A percentile compares a stretch with the other conserved stretches of the same genome.
Evolutionary conservation across 2,113 vertebrate genomes (phyloP).

Genomic region (Capra hircus): DNA sequence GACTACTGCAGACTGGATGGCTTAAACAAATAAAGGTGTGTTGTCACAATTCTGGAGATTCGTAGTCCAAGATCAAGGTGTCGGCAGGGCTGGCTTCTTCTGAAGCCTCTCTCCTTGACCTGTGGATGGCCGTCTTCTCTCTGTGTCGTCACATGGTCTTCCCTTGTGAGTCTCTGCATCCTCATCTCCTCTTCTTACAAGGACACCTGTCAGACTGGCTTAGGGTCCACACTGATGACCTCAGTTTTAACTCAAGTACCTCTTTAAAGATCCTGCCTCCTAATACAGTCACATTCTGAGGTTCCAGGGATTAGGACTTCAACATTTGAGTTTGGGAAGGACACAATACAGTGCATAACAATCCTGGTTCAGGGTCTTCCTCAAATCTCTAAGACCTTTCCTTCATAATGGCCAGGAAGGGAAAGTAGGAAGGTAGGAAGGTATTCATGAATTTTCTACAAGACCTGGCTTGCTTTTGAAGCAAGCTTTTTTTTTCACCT

Average conservation of each 20-base stretch:
- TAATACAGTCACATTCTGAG: not conserved
- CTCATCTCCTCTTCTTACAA: not conserved
- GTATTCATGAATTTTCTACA: not conserved
- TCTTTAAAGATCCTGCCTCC: not conserved
- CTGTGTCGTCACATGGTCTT: not conserved
- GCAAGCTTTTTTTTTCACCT: not conserved
- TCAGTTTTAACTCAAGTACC: not conserved
- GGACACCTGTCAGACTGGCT: not conserved
- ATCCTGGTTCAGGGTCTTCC: not conserved
- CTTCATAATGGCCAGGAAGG: not conserved
- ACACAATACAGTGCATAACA: not conserved
- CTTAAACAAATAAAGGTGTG: not conserved
- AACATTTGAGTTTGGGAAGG: not conserved
- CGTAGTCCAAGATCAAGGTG: not conserved
- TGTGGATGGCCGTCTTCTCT: fast-evolving
- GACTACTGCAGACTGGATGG: no score
- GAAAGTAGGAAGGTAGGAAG: not conserved
- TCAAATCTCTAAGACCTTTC: not conserved
- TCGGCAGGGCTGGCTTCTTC: not conserved
- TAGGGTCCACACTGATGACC: not conserved
- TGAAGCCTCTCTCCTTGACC: not conserved
- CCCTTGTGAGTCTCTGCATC: not conserved
- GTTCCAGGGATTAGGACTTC: not conserved
- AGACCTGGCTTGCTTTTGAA: not conserved
- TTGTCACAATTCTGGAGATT: not conserved